phyloP scores from a whole-genome alignment of 2,888 invertebrate species.

The Tipula vernalis region DNA sequence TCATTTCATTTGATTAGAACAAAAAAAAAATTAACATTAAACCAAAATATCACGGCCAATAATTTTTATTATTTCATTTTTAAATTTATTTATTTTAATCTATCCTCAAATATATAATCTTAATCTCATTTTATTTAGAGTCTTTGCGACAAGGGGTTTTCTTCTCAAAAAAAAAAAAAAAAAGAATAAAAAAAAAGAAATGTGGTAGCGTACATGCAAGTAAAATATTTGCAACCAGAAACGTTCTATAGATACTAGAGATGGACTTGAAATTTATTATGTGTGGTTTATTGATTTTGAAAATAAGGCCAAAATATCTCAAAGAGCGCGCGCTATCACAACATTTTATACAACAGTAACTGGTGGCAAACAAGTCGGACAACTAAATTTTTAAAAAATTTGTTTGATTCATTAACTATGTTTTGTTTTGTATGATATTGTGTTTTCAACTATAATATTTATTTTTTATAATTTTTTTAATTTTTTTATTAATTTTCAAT shows the following conservation, averaged over 20 bases:
- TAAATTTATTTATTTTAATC: not conserved
- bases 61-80: constrained; percentile 9
- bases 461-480: not conserved
- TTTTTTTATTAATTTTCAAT: not conserved
- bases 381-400: not conserved
- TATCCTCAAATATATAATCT: constrained; percentile 6
- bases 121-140: constrained; percentile 5
- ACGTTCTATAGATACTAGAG: not conserved
- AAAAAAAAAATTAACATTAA: not conserved
- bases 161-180: not conserved
- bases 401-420: not conserved
- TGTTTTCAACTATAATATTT: constrained; percentile 6
- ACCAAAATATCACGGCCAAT: constrained; percentile 10
- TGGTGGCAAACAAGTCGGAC: not conserved
- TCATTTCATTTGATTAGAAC: not conserved
- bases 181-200: not conserved
- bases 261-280: not conserved
- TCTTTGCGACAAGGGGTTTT: constrained; percentile 6
- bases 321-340: not conserved
- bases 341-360: not conserved
- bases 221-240: not conserved
- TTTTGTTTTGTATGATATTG: not conserved
- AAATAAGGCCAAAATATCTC: not conserved
- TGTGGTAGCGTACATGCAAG: not conserved
- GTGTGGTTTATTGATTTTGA: not conserved